Evolutionary conservation across 1,140 invertebrate genomes (phyloP), one percentile per base, ranked within the genome.

Genomic region (Carposina sasakii): DNA sequence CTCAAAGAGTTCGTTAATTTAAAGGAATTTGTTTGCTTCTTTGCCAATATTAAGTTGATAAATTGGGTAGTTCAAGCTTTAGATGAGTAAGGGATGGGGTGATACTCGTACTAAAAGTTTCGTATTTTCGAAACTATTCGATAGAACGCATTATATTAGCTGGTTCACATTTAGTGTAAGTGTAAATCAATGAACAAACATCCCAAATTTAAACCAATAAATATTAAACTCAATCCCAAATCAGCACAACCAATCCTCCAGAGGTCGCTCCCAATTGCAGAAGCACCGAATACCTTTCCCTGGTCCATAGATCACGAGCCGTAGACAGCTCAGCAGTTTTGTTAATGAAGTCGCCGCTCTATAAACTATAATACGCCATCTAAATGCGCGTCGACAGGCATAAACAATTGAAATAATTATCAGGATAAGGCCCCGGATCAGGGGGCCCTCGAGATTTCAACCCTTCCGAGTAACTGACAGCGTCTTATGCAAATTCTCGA

Each of bases 381-480:
- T 81, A 81, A 81, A 81, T 81, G 72, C 79, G 78, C 73, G 77
- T 79, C 73, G 79, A 81, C 79, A 76, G 72, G 74, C 76, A 81
- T 79, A 81, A 83, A 79, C 79, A 83, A 79, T 83, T 81, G 76
- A 83, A 83, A 83, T 83, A 83, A 83, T 83, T 83, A 83, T 79
- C 77, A 73, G 76, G 74, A 79, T 83, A 83, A 83, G 71, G 72
- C 68, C 59, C 63, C 49, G 72, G 77, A 79, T 79, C 73, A 76
- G 48, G 55, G 60, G 59, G 67, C 76, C 79, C 79, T 75, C 54
- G 75, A 78, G 76, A 73, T 76, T 71, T 71, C 62, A 77, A 83
- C 76, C 79, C 79, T 78, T 83, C 71, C 57, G 56, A 68, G 72
- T 65, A 68, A 53, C 66, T 78, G 79, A 79, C 79, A 81, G 65